Conservation (phyloP, 2,888 invertebrate species). For the Epinotia ramella region DNA sequence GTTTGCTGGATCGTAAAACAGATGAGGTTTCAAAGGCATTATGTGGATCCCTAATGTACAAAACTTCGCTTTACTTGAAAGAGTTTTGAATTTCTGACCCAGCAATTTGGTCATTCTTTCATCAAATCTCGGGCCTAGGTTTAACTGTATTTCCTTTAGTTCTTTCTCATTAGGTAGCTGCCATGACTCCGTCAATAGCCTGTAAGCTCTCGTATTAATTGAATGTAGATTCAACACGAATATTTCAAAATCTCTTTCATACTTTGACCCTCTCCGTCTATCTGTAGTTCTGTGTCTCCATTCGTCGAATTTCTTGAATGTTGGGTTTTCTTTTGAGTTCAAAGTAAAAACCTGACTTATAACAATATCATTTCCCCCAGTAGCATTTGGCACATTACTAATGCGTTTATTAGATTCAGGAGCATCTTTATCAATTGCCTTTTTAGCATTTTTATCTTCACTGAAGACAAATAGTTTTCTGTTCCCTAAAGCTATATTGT, state of each 20-base stretch:
- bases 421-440: background rate
- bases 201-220: conserved; percentile 26
- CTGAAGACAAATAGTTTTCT: conserved; percentile 9
- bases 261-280: conserved; percentile 14
- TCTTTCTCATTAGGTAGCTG: conserved; percentile 22
- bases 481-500: conserved; percentile 13
- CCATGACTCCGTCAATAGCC: conserved; percentile 6
- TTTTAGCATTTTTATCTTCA: background rate
- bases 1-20: conserved; percentile 26
- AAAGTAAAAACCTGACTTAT: conserved; percentile 17
- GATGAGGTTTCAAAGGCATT: conserved; percentile 16
- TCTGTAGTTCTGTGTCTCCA: conserved; percentile 12
- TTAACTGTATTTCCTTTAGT: conserved; percentile 11
- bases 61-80: conserved; percentile 9
- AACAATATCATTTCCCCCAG: background rate
- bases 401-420: background rate
- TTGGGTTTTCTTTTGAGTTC: background rate
- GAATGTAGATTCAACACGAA: conserved; percentile 24
- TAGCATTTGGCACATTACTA: background rate
- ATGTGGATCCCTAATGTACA: conserved; percentile 16
- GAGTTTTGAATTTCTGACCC: conserved; percentile 5
- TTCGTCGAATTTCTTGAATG: conserved; percentile 18
- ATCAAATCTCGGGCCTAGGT: conserved; percentile 12
- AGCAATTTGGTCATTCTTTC: conserved; percentile 7
- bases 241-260: conserved; percentile 13